Evolutionary conservation across 2,113 vertebrate genomes (phyloP).

Genomic region (Propithecus coquereli): DNA sequence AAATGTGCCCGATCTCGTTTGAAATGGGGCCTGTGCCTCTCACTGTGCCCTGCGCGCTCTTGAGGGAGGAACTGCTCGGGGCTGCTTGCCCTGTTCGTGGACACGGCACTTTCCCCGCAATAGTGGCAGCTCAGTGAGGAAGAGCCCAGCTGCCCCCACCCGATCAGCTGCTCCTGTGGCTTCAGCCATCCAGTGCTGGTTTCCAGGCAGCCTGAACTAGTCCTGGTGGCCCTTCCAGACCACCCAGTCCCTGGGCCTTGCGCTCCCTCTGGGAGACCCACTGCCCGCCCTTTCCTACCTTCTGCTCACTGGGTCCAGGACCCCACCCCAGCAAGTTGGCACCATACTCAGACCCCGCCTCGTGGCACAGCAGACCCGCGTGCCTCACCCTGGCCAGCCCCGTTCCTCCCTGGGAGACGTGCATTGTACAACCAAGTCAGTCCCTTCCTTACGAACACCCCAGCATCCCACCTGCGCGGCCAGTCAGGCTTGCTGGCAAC

Average conservation of each 20-base stretch:
- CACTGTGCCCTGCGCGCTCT: background rate
- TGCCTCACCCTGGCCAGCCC: background rate
- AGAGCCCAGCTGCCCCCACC: background rate
- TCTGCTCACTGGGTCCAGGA: background rate
- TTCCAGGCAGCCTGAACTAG: too few relatives aligned
- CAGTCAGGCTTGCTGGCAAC: background rate
- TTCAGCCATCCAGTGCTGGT: background rate
- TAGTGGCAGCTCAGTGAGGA: background rate
- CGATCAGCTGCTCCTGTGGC: background rate
- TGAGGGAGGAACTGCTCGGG: background rate
- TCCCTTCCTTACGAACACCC: too few relatives aligned
- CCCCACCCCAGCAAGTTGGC: background rate
- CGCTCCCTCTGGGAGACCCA: background rate
- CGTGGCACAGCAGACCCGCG: background rate
- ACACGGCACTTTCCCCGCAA: background rate
- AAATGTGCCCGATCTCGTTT: too few relatives aligned
- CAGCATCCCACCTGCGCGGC: too few relatives aligned
- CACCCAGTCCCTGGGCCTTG: background rate
- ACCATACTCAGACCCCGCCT: background rate
- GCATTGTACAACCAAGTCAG: fast-evolving
- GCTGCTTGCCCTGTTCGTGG: background rate
- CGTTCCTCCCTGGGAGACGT: background rate
- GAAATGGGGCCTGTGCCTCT: background rate
- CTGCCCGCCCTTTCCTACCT: fast-evolving
- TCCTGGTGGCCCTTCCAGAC: background rate